Base-by-base conservation (phyloP, 2,888 invertebrate species). In the Cotesia congregata region DNA sequence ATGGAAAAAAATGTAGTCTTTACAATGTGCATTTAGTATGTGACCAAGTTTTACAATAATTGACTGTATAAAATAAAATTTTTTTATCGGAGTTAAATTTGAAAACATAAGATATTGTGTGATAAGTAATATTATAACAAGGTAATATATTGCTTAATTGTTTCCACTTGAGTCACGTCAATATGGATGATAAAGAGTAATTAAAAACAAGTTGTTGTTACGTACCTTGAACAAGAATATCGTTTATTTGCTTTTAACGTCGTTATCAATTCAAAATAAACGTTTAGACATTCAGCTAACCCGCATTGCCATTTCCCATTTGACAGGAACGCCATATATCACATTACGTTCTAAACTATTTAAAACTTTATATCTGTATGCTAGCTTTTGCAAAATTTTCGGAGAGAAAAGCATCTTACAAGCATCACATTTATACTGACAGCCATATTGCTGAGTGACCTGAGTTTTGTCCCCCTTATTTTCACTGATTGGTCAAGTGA, bases 371-470 rank as follows among this genome's bases (percentile, higher is more conserved):
- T 89, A 89, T 89, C 88, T 90, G 89, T 90, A 90, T 90, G 90
- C 90, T 91, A 90, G 91, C 91, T 91, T 91, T 91, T 91, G 91
- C 90, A 90, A 91, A 91, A 91, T 90, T 92, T 92, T 93, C 92
- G 94, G 94, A 93, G 95, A 94, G 95, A 94, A 94, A 93, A 93
- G 93, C 95, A 95, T 95, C 93, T 92, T 93, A 91, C 93, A 93
- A 93, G 93, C 93, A 93, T 94, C 95, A 95, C 95, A 96, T 97
- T 95, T 97, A 97, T 97, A 97, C 96, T 97, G 96, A 94, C 96
- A 95, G 95, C 96, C 95, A 96, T 96, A 93, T 95, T 95, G 95
- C 93, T 92, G 93, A 93, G 93, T 93, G 93, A 93, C 93, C 93
- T 93, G 93, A 93, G 94, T 95, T 90, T 95, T 95, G 94, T 94